phyloP scores from a whole-genome alignment of 1,140 invertebrate genomes.

The Psilanteris sp. region DNA sequence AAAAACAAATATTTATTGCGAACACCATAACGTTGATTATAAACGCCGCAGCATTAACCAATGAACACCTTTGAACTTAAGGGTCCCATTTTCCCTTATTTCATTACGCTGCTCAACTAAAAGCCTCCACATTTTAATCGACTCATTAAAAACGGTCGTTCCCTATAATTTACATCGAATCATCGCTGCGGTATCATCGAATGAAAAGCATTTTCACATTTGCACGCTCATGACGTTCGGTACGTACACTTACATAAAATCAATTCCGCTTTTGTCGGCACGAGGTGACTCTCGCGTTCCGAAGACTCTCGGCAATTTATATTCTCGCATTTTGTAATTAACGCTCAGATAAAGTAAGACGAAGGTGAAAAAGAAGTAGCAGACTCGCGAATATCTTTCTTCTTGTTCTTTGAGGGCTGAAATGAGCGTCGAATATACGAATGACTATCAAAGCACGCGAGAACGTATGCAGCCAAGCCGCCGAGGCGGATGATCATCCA shows the following conservation, averaged over 20 bases:
- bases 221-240: slow-evolving; percentile 49
- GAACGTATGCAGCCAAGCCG: slow-evolving; percentile 33
- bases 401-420: slow-evolving; percentile 36
- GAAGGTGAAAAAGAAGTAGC: slow-evolving; percentile 67
- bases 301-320: slow-evolving; percentile 70
- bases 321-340: slow-evolving; percentile 78
- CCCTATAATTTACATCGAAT: slow-evolving; percentile 58
- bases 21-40: not conserved
- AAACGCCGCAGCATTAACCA: slow-evolving; percentile 9
- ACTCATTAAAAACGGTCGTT: slow-evolving; percentile 49
- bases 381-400: slow-evolving; percentile 47
- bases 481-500: slow-evolving; percentile 17
- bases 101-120: slow-evolving; percentile 18
- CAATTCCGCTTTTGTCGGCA: slow-evolving; percentile 58
- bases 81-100: slow-evolving; percentile 15
- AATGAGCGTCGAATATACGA: slow-evolving; percentile 58
- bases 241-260: slow-evolving; percentile 47
- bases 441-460: slow-evolving; percentile 63
- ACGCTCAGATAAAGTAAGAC: slow-evolving; percentile 70
- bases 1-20: slow-evolving; percentile 10
- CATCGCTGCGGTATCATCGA: slow-evolving; percentile 39
- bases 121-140: slow-evolving; percentile 43
- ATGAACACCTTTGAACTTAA: slow-evolving; percentile 13
- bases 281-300: slow-evolving; percentile 45
- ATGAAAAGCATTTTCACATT: slow-evolving; percentile 61